Conservation (phyloP, 2,888 invertebrate genomes). For the Nebria brevicollis region DNA sequence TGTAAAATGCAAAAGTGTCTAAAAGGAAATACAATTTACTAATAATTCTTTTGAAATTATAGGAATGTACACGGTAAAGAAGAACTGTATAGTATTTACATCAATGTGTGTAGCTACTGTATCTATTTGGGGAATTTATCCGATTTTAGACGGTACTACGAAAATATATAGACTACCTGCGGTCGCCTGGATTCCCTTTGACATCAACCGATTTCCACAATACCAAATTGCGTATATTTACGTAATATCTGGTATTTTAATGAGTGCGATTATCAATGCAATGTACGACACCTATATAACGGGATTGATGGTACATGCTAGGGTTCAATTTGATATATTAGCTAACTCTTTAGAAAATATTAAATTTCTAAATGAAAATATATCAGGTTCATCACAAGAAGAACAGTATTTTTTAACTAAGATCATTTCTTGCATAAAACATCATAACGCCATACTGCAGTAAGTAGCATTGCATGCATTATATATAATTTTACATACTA, state of each 20-base stretch:
- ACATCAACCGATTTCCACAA: conserved; percentile 58
- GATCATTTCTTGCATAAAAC: conserved; percentile 30
- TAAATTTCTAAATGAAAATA: conserved; percentile 16
- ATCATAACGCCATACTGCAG: conserved; percentile 35
- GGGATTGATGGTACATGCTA: conserved; percentile 63
- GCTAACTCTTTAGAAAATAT: conserved; percentile 48
- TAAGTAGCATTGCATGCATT: conserved; percentile 14
- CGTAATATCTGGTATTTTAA: conserved; percentile 61
- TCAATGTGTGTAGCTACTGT: neutral
- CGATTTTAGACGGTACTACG: conserved; percentile 48
- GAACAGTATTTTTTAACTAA: conserved; percentile 24
- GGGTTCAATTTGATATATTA: conserved; percentile 62
- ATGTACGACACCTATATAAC: conserved; percentile 64
- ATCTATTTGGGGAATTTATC: conserved; percentile 51
- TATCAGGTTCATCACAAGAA: neutral
- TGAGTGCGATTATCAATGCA: conserved; percentile 64
- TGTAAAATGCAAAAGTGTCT: too few relatives aligned
- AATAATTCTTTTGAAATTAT: neutral
- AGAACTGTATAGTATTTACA: conserved; percentile 2
- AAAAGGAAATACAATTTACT: too few relatives aligned
- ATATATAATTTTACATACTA: neutral
- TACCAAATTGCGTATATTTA: conserved; percentile 62
- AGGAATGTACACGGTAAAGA: neutral
- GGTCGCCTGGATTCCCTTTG: conserved; percentile 61
- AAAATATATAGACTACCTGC: conserved; percentile 45